Percentiles rank a stretch among this genome's conserved stretches.
Evolutionary conservation across 2,113 vertebrate genomes (phyloP).

Genomic region (Hyaena hyaena): DNA sequence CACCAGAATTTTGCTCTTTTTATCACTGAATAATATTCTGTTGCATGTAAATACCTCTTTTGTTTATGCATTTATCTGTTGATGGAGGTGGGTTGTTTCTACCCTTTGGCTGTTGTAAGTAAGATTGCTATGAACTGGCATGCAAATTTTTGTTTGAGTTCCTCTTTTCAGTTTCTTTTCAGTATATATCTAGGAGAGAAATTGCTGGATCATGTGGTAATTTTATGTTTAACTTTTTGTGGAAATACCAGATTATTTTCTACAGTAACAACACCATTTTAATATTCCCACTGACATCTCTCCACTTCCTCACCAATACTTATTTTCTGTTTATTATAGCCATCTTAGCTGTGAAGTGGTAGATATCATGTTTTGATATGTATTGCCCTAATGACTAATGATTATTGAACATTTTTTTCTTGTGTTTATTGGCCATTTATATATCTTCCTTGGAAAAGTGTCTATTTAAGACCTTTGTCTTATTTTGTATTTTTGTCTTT

Average conservation of each 20-base stretch:
- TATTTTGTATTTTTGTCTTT: constrained; percentile 4
- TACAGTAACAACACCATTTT: background rate
- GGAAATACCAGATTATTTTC: background rate
- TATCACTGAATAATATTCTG: background rate
- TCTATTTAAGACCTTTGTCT: background rate
- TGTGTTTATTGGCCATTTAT: background rate
- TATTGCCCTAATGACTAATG: background rate
- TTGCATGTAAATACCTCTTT: background rate
- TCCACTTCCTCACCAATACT: background rate
- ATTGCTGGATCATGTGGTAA: background rate
- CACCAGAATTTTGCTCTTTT: background rate
- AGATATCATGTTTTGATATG: background rate
- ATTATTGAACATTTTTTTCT: background rate
- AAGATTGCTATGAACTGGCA: background rate
- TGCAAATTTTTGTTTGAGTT: background rate
- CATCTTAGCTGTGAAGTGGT: background rate
- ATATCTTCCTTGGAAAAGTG: background rate
- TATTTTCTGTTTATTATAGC: background rate
- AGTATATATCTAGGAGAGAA: background rate
- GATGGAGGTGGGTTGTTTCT: background rate
- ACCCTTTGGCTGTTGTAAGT: background rate
- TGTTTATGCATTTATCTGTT: background rate
- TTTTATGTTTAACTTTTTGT: background rate
- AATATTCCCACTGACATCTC: background rate
- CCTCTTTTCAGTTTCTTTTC: background rate